Conservation (phyloP, 2,797 vertebrate species). For the Natrix natrix region DNA sequence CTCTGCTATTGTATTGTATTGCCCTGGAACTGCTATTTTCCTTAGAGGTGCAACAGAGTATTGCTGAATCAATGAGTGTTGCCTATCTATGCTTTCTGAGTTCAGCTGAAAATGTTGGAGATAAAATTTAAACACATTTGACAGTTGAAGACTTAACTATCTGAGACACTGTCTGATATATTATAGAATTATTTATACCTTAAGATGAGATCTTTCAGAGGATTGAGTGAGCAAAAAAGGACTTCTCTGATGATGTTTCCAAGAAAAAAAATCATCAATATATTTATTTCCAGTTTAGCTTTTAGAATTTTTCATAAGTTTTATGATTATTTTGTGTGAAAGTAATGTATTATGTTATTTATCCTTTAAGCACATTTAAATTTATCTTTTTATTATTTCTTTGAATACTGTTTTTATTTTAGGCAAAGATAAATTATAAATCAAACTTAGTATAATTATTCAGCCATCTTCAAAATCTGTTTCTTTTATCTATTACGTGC, state of each 20-base stretch:
- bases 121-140: background rate
- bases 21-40: background rate
- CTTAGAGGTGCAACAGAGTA: background rate
- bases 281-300: background rate
- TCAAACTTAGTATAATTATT: background rate
- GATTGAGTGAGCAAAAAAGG: background rate
- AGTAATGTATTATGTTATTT: background rate
- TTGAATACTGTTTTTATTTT: background rate
- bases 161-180: background rate
- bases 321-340: background rate
- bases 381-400: background rate
- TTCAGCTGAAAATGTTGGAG: background rate
- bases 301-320: background rate
- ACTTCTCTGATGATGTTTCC: background rate
- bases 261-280: background rate
- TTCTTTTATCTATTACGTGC: background rate
- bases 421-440: background rate
- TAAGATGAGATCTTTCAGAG: background rate
- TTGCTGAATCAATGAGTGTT: background rate
- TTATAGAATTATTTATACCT: background rate
- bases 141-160: background rate
- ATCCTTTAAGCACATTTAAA: background rate
- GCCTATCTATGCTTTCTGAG: background rate
- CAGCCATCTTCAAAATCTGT: background rate
- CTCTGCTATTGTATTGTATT: too few species aligned